Percentiles rank a stretch among this genome's conserved stretches.
phyloP scores from a whole-genome alignment of 64 coral and sea anemone species.

The Platygyra sinensis region DNA sequence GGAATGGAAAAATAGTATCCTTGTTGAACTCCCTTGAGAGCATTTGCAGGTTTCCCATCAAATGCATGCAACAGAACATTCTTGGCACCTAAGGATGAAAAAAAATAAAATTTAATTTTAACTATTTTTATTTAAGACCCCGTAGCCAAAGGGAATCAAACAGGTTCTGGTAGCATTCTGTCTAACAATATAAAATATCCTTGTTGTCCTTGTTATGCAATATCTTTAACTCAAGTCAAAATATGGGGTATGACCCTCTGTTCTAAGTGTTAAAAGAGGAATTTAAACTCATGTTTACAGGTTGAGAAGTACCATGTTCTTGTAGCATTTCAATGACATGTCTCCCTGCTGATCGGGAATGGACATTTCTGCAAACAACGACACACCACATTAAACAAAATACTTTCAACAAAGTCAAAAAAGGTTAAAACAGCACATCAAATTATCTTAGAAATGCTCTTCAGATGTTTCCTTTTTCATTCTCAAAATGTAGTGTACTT shows the following conservation, averaged over 20 bases:
- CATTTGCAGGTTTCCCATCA: conserved; percentile 91
- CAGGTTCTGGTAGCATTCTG: too few species aligned
- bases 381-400: not conserved
- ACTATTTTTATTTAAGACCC: too few species aligned
- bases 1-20: conserved; percentile 96
- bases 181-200: not conserved
- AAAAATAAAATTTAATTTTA: too few species aligned
- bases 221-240: too few species aligned
- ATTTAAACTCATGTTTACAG: too few species aligned
- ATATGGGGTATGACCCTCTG: not conserved
- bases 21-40: conserved; percentile 81
- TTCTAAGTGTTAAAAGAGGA: not conserved
- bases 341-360: conserved; percentile 93
- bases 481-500: too few species aligned
- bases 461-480: too few species aligned
- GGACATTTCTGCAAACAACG: conserved; percentile 80
- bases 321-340: conserved; percentile 85
- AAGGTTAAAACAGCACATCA: too few species aligned
- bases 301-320: conserved; percentile 58
- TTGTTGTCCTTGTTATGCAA: too few species aligned
- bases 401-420: too few species aligned
- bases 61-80: conserved; percentile 92
- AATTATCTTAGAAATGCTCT: too few species aligned
- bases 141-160: too few species aligned
- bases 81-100: conserved; percentile 62